These are phyloP conservation scores for Perca fluviatilis DNA, from an alignment of 2,113 vertebrate genomes.

Conservation along the genomic window DNA sequence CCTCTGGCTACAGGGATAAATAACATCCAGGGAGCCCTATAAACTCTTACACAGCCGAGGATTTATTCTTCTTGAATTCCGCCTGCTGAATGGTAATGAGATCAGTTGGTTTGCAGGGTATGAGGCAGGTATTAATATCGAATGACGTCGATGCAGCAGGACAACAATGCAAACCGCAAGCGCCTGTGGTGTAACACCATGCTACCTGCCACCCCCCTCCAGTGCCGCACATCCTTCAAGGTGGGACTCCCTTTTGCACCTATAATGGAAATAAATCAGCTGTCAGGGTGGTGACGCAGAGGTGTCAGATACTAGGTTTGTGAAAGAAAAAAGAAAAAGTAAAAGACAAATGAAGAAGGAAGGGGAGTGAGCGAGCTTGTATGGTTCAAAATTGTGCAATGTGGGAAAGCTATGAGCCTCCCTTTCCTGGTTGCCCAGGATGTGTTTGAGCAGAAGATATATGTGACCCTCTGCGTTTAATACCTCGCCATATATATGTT, in stretches of 20 bases:
- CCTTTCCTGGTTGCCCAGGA: slow-evolving; percentile 57
- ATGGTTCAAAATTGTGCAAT: slow-evolving; percentile 41
- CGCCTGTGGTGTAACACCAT: slow-evolving; percentile 45
- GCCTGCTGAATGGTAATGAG: slow-evolving; percentile 73
- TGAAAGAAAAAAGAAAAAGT: slow-evolving; percentile 22
- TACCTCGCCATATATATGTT: slow-evolving; percentile 55
- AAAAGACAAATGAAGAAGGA: slow-evolving; percentile 40
- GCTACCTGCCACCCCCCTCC: slow-evolving; percentile 51
- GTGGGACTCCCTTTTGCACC: slow-evolving; percentile 54
- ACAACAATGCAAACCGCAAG: slow-evolving; percentile 58
- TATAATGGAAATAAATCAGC: slow-evolving; percentile 65
- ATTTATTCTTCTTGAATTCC: slow-evolving; percentile 75
- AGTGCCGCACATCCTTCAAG: slow-evolving; percentile 54
- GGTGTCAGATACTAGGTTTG: slow-evolving; percentile 48
- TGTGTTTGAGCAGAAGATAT: slow-evolving; percentile 65
- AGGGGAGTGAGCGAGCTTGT: background rate
- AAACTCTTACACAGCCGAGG: slow-evolving; percentile 71
- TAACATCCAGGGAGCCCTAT: slow-evolving; percentile 76
- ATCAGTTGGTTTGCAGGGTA: slow-evolving; percentile 74
- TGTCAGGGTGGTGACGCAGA: slow-evolving; percentile 53
- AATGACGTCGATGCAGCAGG: slow-evolving; percentile 63
- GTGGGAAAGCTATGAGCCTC: slow-evolving; percentile 65
- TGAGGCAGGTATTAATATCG: slow-evolving; percentile 70
- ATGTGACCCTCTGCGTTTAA: slow-evolving; percentile 62
- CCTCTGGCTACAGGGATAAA: slow-evolving; percentile 78